Conservation (phyloP, 1,140 invertebrate species). For the Orius insidiosus region DNA sequence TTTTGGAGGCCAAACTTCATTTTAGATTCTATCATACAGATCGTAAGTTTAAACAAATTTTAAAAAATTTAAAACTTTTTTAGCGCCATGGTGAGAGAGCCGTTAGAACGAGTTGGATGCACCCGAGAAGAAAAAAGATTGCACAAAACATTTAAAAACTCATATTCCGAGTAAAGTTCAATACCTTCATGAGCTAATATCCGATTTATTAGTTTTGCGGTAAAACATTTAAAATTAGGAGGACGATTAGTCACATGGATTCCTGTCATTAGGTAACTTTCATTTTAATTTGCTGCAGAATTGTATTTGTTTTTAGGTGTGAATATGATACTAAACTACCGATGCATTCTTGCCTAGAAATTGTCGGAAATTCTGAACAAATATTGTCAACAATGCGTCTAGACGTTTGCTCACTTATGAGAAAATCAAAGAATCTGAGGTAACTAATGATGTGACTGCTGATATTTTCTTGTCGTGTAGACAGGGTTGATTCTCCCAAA, state of each 20-base stretch:
- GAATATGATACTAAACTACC: slow-evolving; percentile 62
- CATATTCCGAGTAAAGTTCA: slow-evolving; percentile 78
- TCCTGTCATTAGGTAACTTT: slow-evolving; percentile 55
- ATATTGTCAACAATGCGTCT: slow-evolving; percentile 55
- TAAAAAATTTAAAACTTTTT: slow-evolving; percentile 20
- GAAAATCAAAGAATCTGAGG: slow-evolving; percentile 45
- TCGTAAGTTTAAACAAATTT: slow-evolving; percentile 45
- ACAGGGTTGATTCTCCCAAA: too few relatives aligned
- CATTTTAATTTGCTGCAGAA: slow-evolving; percentile 10
- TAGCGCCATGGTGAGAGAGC: slow-evolving; percentile 90
- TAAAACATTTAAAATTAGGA: slow-evolving; percentile 50
- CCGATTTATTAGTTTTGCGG: slow-evolving; percentile 69
- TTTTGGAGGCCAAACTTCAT: slow-evolving; percentile 51
- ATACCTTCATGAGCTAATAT: slow-evolving; percentile 66
- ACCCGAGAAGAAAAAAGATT: slow-evolving; percentile 28
- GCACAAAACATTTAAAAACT: slow-evolving; percentile 39
- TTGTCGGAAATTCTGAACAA: slow-evolving; percentile 77
- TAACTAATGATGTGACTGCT: too few relatives aligned
- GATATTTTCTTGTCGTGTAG: too few relatives aligned
- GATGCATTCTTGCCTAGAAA: slow-evolving; percentile 52
- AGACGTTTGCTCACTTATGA: slow-evolving; percentile 71
- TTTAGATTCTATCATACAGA: slow-evolving; percentile 87
- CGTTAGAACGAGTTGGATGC: slow-evolving; percentile 67
- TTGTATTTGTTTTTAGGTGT: slow-evolving; percentile 36
- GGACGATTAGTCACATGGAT: slow-evolving; percentile 83